Evolutionary conservation across 2,888 invertebrate species (phyloP).

Genomic region (Scaptomyza tumidula): DNA sequence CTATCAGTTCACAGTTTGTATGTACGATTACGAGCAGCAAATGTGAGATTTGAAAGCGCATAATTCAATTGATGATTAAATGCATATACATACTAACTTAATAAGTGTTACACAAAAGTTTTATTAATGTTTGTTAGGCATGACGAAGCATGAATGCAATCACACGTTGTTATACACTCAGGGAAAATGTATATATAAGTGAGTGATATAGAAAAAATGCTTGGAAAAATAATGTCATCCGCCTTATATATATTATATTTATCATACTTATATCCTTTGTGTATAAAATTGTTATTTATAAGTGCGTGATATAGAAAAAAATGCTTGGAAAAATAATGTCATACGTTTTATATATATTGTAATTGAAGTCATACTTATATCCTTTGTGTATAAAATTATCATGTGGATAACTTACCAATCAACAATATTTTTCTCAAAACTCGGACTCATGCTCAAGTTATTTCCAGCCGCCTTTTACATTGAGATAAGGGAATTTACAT

Average conservation of each 20-base stretch:
- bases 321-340: no score
- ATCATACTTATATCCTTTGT: no score
- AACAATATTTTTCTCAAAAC: neutral
- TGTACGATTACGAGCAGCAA: slow-evolving; percentile 10
- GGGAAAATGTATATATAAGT: no score
- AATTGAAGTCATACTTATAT: neutral
- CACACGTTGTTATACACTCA: no score
- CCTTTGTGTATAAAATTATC: neutral
- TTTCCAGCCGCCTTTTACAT: neutral
- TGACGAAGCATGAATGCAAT: neutral
- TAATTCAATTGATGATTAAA: slow-evolving; percentile 23
- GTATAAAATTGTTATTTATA: no score
- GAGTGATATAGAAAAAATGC: no score
- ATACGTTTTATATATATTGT: no score
- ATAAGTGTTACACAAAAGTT: neutral
- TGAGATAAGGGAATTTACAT: neutral
- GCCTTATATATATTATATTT: no score
- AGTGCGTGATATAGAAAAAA: no score
- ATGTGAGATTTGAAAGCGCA: slow-evolving; percentile 33
- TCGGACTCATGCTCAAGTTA: neutral
- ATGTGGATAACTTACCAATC: neutral
- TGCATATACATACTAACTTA: neutral
- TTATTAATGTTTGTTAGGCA: neutral
- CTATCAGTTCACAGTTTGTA: slow-evolving; percentile 35
- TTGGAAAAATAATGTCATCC: no score